Conservation (phyloP, 2,113 vertebrate species). For the Poeciliopsis retropinna region DNA sequence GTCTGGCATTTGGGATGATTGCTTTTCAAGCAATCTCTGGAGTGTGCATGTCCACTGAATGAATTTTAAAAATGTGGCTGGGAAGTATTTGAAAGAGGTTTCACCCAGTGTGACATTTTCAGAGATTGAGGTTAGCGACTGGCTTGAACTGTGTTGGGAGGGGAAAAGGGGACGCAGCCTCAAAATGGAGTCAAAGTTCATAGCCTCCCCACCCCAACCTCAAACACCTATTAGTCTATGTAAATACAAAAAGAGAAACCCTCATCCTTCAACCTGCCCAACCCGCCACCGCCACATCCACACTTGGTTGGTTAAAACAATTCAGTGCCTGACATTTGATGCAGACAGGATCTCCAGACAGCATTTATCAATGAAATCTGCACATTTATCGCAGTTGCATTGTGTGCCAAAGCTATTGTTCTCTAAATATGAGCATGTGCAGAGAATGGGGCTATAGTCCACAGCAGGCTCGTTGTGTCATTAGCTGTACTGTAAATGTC, state of each 20-base stretch:
- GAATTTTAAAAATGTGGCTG: background rate
- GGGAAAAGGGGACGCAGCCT: conserved; percentile 7
- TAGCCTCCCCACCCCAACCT: conserved; percentile 14
- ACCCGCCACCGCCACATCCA: background rate
- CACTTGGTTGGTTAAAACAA: background rate
- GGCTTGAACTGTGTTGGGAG: conserved; percentile 19
- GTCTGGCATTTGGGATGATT: conserved; percentile 61
- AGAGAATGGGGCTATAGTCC: conserved; percentile 15
- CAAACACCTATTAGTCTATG: conserved; percentile 61
- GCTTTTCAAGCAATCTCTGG: conserved; percentile 22
- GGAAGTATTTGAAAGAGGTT: conserved; percentile 6
- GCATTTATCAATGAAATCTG: conserved; percentile 6
- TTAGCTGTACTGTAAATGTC: conserved; percentile 47
- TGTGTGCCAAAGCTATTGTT: conserved; percentile 31
- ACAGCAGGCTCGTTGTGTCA: conserved; percentile 34
- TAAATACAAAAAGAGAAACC: conserved; percentile 53
- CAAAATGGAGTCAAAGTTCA: conserved; percentile 64
- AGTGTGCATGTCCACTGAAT: conserved; percentile 11
- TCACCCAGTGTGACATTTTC: conserved; percentile 57
- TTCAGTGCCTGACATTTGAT: background rate
- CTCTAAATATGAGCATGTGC: conserved; percentile 7
- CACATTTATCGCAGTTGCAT: background rate
- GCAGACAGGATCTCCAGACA: background rate
- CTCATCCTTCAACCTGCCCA: conserved; percentile 7
- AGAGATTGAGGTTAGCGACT: conserved; percentile 60